A percentile compares a stretch with the other conserved stretches of the same genome.
These are phyloP conservation scores for Drosophila pseudotakahashii DNA, from an alignment of 2,888 invertebrate genomes.

Conservation along the genomic window DNA sequence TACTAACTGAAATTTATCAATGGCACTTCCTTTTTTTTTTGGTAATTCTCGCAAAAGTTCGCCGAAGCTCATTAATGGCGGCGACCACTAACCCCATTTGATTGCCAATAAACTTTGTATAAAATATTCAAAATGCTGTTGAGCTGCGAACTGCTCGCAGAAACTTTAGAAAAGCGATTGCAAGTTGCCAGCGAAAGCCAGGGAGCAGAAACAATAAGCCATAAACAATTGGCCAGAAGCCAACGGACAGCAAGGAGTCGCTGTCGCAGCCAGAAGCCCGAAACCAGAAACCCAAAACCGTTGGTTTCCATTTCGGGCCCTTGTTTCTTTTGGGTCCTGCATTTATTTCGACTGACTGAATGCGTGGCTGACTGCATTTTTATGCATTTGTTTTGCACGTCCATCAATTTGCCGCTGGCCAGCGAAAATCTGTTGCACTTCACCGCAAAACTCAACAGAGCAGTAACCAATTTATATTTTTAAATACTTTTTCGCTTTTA, in stretches of 20 bases:
- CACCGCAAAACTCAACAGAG: constrained; percentile 57
- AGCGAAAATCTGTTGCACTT: constrained; percentile 64
- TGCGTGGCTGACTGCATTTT: constrained; percentile 13
- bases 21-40: background rate
- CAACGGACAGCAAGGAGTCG: constrained; percentile 38
- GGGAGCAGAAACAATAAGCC: constrained; percentile 51
- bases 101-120: constrained; percentile 62
- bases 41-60: background rate
- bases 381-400: constrained; percentile 40
- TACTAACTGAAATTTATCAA: background rate
- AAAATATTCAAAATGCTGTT: constrained; percentile 60
- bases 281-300: constrained; percentile 2
- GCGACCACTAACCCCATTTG: constrained; percentile 51
- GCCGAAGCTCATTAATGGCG: constrained; percentile 55
- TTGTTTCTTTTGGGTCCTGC: constrained; percentile 15
- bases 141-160: constrained; percentile 24
- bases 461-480: constrained; percentile 56
- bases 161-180: constrained; percentile 28
- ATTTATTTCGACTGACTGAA: constrained; percentile 35
- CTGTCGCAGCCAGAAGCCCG: constrained; percentile 24
- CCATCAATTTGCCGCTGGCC: constrained; percentile 50
- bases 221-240: constrained; percentile 61
- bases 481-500: constrained; percentile 49
- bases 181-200: constrained; percentile 24
- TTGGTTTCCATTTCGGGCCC: constrained; percentile 40